These are phyloP conservation scores for Tragulus kanchil DNA, from an alignment of 2,113 vertebrate genomes.

Conservation along the genomic window DNA sequence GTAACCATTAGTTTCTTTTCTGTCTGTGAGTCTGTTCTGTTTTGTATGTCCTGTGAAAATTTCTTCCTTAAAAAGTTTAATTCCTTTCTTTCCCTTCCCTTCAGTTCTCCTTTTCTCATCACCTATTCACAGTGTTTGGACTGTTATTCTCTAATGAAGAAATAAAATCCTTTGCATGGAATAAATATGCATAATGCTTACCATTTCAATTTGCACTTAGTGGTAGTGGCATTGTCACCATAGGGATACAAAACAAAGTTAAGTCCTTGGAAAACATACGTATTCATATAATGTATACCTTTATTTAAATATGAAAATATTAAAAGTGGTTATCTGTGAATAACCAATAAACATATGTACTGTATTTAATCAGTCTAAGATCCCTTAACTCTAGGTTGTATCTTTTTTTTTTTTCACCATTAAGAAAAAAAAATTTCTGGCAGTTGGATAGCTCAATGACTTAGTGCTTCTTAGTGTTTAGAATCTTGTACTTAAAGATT, in stretches of 20 bases:
- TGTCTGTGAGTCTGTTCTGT: background rate
- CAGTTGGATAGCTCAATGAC: background rate
- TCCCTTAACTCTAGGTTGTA: background rate
- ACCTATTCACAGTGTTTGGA: background rate
- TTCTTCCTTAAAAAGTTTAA: background rate
- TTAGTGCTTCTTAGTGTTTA: background rate
- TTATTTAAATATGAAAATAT: conserved; percentile 25
- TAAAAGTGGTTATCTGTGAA: background rate
- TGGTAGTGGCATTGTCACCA: background rate
- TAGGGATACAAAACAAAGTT: background rate
- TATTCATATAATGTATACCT: background rate
- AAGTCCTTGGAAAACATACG: background rate
- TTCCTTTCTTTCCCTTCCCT: background rate
- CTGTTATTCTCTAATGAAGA: background rate
- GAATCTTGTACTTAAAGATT: background rate
- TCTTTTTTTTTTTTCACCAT: background rate
- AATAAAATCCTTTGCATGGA: background rate
- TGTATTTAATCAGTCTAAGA: background rate
- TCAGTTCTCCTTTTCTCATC: background rate
- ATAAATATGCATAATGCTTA: background rate
- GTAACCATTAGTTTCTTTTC: background rate
- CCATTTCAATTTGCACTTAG: background rate
- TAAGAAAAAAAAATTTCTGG: background rate
- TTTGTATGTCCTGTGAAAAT: background rate
- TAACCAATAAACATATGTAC: too few relatives aligned